These are phyloP conservation scores for Lymantria monacha DNA, from an alignment of 2,888 invertebrate species.

Conservation along the genomic window DNA sequence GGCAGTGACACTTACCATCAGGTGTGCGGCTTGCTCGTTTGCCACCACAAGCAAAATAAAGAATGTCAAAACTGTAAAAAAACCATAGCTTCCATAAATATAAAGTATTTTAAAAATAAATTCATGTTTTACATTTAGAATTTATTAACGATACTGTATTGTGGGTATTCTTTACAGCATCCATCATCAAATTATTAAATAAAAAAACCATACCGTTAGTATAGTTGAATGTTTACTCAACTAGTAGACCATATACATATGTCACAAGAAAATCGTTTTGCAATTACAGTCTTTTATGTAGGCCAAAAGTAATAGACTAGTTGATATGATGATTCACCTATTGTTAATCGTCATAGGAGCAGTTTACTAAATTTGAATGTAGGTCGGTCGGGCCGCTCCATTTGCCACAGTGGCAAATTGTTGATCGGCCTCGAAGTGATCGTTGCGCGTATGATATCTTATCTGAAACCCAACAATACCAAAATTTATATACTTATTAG, in stretches of 20 bases:
- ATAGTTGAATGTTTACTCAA: too few relatives aligned
- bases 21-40: too few relatives aligned
- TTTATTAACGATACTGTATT: too few relatives aligned
- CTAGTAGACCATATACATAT: slow-evolving; percentile 20
- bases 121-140: too few relatives aligned
- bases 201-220: too few relatives aligned
- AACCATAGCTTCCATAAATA: too few relatives aligned
- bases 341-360: slow-evolving; percentile 73
- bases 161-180: background rate
- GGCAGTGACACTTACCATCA: too few relatives aligned
- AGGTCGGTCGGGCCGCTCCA: slow-evolving; percentile 77
- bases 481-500: slow-evolving; percentile 34
- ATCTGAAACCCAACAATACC: slow-evolving; percentile 46
- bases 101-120: too few relatives aligned
- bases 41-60: too few relatives aligned
- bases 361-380: slow-evolving; percentile 68
- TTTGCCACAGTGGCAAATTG: slow-evolving; percentile 76
- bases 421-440: slow-evolving; percentile 72
- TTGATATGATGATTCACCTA: slow-evolving; percentile 65
- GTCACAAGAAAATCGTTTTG: slow-evolving; percentile 20
- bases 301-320: slow-evolving; percentile 53
- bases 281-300: slow-evolving; percentile 44
- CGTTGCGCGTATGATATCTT: slow-evolving; percentile 67
- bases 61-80: too few relatives aligned
- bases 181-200: slow-evolving; percentile 17